These are phyloP conservation scores for Mesembrinibis cayennensis DNA, from an alignment of 2,113 vertebrate genomes.

Conservation along the genomic window DNA sequence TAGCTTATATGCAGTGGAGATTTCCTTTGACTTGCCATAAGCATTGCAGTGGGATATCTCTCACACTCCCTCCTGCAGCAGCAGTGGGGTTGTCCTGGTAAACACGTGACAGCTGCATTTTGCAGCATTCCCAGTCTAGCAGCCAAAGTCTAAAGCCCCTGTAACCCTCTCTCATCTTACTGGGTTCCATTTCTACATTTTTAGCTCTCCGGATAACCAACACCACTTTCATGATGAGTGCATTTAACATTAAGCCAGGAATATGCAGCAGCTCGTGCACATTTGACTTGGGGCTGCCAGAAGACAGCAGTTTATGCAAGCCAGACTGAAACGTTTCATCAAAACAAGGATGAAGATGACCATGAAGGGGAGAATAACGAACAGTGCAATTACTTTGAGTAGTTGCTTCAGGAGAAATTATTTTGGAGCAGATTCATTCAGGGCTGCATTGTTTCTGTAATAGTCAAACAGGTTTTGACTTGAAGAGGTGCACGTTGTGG, in stretches of 20 bases:
- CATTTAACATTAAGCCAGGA: background rate
- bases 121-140: background rate
- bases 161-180: background rate
- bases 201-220: background rate
- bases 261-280: background rate
- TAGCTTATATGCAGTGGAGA: background rate
- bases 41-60: background rate
- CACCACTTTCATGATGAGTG: rapidly evolving
- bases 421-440: background rate
- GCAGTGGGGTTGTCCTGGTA: background rate
- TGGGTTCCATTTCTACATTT: background rate
- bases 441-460: background rate
- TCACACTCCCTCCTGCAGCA: background rate
- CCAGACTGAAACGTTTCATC: background rate
- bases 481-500: background rate
- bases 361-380: background rate
- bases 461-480: background rate
- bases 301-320: background rate
- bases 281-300: background rate
- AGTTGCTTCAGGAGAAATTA: background rate
- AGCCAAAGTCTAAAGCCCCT: background rate
- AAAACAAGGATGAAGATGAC: background rate
- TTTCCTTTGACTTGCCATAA: background rate
- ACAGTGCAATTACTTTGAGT: background rate
- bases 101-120: background rate